These are phyloP conservation scores for Ctenopoma multispine DNA, from an alignment of 2,797 vertebrate genomes.

Conservation along the genomic window DNA sequence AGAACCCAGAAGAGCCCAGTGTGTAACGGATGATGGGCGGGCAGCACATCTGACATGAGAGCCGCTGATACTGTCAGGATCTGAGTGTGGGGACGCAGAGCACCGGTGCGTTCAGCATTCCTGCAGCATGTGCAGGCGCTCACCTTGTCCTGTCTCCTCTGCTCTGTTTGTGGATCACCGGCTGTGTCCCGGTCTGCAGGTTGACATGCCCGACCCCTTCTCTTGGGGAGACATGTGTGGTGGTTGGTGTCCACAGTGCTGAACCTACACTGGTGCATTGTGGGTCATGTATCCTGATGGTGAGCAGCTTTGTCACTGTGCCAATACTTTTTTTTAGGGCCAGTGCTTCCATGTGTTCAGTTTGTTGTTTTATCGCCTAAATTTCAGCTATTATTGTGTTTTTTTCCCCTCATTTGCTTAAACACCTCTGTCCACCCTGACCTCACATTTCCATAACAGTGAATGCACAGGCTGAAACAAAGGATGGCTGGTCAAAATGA, in stretches of 20 bases:
- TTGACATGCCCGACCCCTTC: slow-evolving; percentile 25
- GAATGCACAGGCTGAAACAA: too few species aligned
- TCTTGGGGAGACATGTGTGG: slow-evolving; percentile 26
- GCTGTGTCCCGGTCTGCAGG: slow-evolving; percentile 13
- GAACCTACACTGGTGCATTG: slow-evolving; percentile 24
- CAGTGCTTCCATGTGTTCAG: background rate
- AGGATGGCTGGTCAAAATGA: too few species aligned
- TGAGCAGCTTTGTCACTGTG: slow-evolving; percentile 6
- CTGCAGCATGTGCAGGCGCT: slow-evolving; percentile 25
- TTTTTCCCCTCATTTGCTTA: too few species aligned
- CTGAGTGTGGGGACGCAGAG: background rate
- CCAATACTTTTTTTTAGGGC: slow-evolving; percentile 3
- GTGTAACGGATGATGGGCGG: slow-evolving; percentile 37
- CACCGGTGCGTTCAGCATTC: slow-evolving; percentile 17
- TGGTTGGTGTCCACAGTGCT: slow-evolving; percentile 34
- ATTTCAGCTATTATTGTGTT: background rate
- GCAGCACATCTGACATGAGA: slow-evolving; percentile 38
- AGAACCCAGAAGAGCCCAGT: slow-evolving; percentile 7
- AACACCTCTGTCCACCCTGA: too few species aligned
- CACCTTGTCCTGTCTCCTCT: slow-evolving; percentile 40
- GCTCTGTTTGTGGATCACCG: slow-evolving; percentile 21
- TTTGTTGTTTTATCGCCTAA: background rate
- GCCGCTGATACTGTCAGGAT: slow-evolving; percentile 15
- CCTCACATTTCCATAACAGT: too few species aligned
- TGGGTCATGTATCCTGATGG: slow-evolving; percentile 13